Conservation (phyloP, 2,888 invertebrate species). For the Pollenia amentaria region DNA sequence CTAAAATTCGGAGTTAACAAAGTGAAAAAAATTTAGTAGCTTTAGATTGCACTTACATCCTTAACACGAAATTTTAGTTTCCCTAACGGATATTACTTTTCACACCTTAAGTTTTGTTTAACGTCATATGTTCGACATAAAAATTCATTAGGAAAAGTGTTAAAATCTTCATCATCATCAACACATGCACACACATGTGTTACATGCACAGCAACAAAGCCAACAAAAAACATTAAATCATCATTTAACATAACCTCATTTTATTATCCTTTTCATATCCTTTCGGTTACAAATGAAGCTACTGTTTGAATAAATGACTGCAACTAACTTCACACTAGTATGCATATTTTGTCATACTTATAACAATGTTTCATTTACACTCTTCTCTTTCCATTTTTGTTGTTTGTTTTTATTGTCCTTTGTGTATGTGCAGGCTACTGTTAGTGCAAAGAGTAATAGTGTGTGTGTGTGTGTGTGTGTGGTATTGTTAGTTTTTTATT, state of each 20-base stretch:
- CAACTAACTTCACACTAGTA: conserved; percentile 47
- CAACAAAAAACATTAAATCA: conserved; percentile 50
- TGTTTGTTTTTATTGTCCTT: conserved; percentile 7
- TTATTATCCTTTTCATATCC: conserved; percentile 62
- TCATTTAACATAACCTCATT: conserved; percentile 59
- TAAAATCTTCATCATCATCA: conserved; percentile 11
- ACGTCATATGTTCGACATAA: conserved; percentile 44
- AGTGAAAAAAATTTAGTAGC: no score
- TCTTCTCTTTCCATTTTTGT: background rate
- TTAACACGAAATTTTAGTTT: no score
- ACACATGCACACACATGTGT: background rate
- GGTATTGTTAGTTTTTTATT: conserved; percentile 6
- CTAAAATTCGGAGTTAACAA: no score
- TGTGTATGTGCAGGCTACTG: background rate
- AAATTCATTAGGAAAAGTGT: conserved; percentile 56
- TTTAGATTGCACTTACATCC: no score
- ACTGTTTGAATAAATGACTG: conserved; percentile 29
- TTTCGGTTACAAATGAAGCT: conserved; percentile 47
- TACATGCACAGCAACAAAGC: conserved; percentile 4
- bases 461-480: background rate
- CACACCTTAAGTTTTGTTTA: conserved; percentile 3
- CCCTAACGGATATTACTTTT: background rate
- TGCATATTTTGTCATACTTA: conserved; percentile 58
- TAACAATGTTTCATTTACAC: conserved; percentile 24
- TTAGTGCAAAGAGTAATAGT: conserved; percentile 16